Conservation (phyloP, 1,140 invertebrate species). For the Spodoptera frugiperda region DNA sequence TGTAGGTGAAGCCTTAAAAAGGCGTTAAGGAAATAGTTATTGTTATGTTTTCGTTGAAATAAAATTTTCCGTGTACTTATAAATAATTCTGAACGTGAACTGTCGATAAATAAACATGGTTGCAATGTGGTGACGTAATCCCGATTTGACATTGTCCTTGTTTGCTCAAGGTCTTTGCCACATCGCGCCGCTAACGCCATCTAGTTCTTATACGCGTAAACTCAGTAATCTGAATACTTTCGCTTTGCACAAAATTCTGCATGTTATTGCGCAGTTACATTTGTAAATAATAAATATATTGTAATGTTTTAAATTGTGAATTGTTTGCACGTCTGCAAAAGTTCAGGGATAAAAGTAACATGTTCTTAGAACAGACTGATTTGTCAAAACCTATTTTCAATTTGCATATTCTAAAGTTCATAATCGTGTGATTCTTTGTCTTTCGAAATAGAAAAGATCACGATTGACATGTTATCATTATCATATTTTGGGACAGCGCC, state of each 20-base stretch:
- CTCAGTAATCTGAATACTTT: not conserved
- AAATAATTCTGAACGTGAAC: no score
- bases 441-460: not conserved
- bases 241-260: no score
- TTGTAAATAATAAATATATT: no score
- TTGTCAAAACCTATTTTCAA: not conserved
- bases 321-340: not conserved
- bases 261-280: no score
- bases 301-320: not conserved
- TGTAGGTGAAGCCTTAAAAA: no score
- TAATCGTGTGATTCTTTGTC: conserved; percentile 3
- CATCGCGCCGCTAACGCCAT: conserved; percentile 18
- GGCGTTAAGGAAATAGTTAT: no score
- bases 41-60: no score
- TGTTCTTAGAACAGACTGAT: not conserved
- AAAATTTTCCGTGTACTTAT: no score
- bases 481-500: not conserved
- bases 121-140: conserved; percentile 24
- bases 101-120: conserved; percentile 8
- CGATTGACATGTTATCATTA: not conserved
- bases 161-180: conserved; percentile 25
- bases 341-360: not conserved
- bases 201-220: conserved; percentile 4
- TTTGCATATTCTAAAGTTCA: not conserved
- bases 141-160: conserved; percentile 39